Conservation (phyloP, 2,113 vertebrate genomes). For the Recurvirostra avosetta region DNA sequence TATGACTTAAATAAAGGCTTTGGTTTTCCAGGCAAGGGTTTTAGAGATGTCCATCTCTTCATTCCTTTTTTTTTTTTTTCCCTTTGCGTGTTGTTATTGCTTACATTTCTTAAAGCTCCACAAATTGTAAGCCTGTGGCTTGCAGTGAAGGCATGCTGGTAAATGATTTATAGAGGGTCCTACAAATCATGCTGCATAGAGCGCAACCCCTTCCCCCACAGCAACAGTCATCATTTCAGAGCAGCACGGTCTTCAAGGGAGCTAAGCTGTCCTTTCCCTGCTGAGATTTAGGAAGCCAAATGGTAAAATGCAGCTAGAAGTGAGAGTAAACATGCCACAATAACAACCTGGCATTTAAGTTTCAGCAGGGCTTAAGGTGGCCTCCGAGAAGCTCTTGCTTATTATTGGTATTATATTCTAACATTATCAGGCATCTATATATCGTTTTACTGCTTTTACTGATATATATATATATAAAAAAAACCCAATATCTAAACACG, state of each 20-base stretch:
- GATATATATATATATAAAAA: background rate
- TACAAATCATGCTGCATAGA: slow-evolving; percentile 33
- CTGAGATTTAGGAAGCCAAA: slow-evolving; percentile 26
- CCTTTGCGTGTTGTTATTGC: background rate
- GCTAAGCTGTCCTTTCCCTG: background rate
- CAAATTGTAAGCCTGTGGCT: background rate
- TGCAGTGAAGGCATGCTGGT: slow-evolving; percentile 8
- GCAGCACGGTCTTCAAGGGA: background rate
- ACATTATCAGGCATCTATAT: background rate
- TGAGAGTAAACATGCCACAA: background rate
- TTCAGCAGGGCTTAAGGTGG: slow-evolving; percentile 24
- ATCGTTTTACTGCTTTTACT: background rate
- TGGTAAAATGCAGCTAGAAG: slow-evolving; percentile 21
- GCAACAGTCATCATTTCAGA: slow-evolving; percentile 29
- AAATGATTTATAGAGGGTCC: slow-evolving; percentile 56
- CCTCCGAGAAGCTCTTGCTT: background rate
- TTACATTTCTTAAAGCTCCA: background rate
- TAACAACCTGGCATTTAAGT: background rate
- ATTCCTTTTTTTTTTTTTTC: background rate
- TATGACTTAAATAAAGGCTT: background rate
- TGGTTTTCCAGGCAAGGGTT: background rate
- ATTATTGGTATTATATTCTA: background rate
- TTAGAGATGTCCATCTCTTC: background rate
- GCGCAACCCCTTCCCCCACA: slow-evolving; percentile 21
- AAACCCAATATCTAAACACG: background rate